Base-by-base conservation (phyloP, 2,888 invertebrate genomes). In the Galerucella pusilla region DNA sequence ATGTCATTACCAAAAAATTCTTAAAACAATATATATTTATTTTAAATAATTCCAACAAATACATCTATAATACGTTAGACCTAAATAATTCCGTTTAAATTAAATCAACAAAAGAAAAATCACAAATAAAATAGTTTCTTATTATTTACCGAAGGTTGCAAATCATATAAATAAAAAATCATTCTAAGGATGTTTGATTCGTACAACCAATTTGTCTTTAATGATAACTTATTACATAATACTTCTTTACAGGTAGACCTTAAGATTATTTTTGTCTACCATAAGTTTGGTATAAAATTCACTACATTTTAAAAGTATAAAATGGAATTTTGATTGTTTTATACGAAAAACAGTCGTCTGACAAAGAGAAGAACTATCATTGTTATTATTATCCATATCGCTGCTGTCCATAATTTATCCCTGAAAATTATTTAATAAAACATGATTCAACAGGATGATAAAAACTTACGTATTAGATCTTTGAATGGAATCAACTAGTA, bases 301-400 rank as follows among this genome's bases (percentile, higher is more conserved):
- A 63, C 75, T 75, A 73, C 67, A 45, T 52, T 45, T 64, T 64
- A 16, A 14, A 65, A n/a, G 0, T 59, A 52, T 67, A 68, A 63
- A 72, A 66, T 69, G 45, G 16, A 16, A 20, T 57, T 25, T 75
- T 68, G 45, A 42, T 42, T 28, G 68, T 45, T 20, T 68, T 87
- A 89, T 78, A 89, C 82, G 78, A 89, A 87, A 84, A 90, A 89
- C 75, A 89, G 78, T 85, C 90, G 85, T 84, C 90, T 85, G 60
- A 90, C 84, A 74, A 90, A 83, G 57, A 90, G 85, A 46, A 89
- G 80, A 74, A 86, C 85, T 79, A 90, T 90, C 60, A 88, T 86
- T 2, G 86, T 85, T 68, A 89, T 79, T 75, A 90, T 84, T 11
- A 87, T 84, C 83, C 88, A 88, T 73, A 90, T 88, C 11, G 89